Base-by-base conservation (phyloP, 1,140 invertebrate species). In the Papilio xuthus region DNA sequence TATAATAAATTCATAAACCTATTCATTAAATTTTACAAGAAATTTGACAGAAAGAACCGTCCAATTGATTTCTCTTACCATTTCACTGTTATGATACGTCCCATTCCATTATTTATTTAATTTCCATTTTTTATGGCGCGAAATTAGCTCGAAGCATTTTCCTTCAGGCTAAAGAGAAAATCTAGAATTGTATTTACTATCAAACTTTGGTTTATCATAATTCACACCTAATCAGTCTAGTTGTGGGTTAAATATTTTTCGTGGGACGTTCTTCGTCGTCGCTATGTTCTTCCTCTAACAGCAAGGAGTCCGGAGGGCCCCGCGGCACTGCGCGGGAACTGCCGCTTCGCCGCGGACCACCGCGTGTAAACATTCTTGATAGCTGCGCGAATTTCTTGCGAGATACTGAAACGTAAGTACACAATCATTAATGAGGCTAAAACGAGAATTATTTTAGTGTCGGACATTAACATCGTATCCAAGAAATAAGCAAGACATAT, bases 321-420 rank as follows among this genome's bases (percentile, higher is more conserved):
- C 88, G 85, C 1, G 89, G 84, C 0, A 89, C 87, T 7, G 94
- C 93, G 2, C 95, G 87, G 78, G 95, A 94, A 32, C 94, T 94
- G 78, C 94, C 95, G n/a, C 95, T 95, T n/a, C 94, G 94, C 56
- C 95, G 94, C 79, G 96, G 96, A 89, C 97, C 97, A 70, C 95
- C 95, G 50, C 97, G 95, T 6, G 96, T 96, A 87, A 98, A 97
- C 79, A 97, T 96, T 83, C 96, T 95, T 3, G 97, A 97, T 78
- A 97, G 92, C 89, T 97, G 97, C 50, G 97, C 95, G 92, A 97
- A 97, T 92, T 97, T 98, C 86, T 97, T 97, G 76, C 96, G 95
- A 10, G 97, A 97, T 84, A 97, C 96, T 97, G 89, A 89, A 85
- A 79, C 28, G 23, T 79, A 80, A 77, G 74, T 23, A 50, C 15